A percentile compares a stretch with the other conserved stretches of the same genome.
These are phyloP conservation scores for Kradibia gibbosae DNA, from an alignment of 1,140 invertebrate species.

Conservation along the genomic window DNA sequence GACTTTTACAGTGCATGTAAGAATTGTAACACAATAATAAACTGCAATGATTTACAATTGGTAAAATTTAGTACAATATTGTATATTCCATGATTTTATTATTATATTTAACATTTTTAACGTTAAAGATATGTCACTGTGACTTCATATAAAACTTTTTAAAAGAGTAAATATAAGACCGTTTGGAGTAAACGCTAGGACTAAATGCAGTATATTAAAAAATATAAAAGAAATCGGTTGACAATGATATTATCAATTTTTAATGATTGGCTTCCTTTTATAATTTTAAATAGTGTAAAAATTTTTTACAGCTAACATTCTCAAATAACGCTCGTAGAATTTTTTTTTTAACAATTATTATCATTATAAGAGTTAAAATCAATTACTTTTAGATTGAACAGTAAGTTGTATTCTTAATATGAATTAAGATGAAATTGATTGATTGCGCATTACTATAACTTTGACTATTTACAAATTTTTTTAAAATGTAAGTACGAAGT, in stretches of 20 bases:
- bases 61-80: conserved; percentile 4
- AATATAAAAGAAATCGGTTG: background rate
- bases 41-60: conserved; percentile 6
- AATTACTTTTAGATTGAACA: background rate
- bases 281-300: conserved; percentile 25
- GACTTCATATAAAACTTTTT: too few relatives aligned
- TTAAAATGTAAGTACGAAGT: background rate
- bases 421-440: conserved; percentile 6
- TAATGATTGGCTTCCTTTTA: conserved; percentile 9
- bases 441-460: background rate
- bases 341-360: background rate
- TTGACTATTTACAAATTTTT: too few relatives aligned
- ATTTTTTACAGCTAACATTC: conserved; percentile 18
- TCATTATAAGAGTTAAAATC: background rate
- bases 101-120: too few relatives aligned
- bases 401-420: background rate
- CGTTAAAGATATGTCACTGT: too few relatives aligned
- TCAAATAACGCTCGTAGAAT: conserved; percentile 19
- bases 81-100: background rate
- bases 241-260: conserved; percentile 27
- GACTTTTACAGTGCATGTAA: background rate
- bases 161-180: too few relatives aligned
- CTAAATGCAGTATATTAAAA: conserved; percentile 11
- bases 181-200: too few relatives aligned
- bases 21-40: background rate